Conservation (phyloP, 2,797 vertebrate genomes). For the Nannoperca obscura region DNA sequence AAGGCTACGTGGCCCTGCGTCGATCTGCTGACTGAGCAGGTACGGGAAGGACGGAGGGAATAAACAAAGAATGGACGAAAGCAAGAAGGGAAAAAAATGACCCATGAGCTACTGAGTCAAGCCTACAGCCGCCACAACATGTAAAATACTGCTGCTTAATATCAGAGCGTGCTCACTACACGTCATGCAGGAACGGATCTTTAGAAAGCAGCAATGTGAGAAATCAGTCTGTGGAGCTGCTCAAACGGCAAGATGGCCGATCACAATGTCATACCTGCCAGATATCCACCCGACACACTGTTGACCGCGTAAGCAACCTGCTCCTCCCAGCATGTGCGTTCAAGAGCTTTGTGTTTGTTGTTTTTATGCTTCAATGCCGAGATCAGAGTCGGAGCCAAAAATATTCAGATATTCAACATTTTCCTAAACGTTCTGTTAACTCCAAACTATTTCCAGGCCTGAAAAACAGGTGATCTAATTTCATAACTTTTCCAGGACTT, state of each 20-base stretch:
- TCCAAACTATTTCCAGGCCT: too few species aligned
- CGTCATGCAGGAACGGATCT: not conserved
- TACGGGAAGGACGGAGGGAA: not conserved
- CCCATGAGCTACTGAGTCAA: not conserved
- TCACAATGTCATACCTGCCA: not conserved
- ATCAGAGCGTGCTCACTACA: too few species aligned
- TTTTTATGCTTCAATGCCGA: slow-evolving; percentile 6
- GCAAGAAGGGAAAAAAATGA: not conserved
- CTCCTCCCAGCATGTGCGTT: too few species aligned
- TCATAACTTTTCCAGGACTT: too few species aligned
- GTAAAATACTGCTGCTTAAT: not conserved
- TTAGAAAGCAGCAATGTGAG: not conserved
- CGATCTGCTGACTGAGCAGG: slow-evolving; percentile 26
- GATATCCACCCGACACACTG: not conserved
- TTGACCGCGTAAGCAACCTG: not conserved
- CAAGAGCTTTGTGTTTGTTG: not conserved
- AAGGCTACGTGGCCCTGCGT: slow-evolving; percentile 59
- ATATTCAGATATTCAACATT: too few species aligned
- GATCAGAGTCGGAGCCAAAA: too few species aligned
- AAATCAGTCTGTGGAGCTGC: not conserved
- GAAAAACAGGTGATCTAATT: too few species aligned
- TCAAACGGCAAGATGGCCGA: not conserved
- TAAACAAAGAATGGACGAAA: not conserved
- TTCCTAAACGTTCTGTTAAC: too few species aligned
- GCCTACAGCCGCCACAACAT: not conserved